These are phyloP conservation scores for Grantiella picta DNA, from an alignment of 2,113 vertebrate species.

Conservation along the genomic window DNA sequence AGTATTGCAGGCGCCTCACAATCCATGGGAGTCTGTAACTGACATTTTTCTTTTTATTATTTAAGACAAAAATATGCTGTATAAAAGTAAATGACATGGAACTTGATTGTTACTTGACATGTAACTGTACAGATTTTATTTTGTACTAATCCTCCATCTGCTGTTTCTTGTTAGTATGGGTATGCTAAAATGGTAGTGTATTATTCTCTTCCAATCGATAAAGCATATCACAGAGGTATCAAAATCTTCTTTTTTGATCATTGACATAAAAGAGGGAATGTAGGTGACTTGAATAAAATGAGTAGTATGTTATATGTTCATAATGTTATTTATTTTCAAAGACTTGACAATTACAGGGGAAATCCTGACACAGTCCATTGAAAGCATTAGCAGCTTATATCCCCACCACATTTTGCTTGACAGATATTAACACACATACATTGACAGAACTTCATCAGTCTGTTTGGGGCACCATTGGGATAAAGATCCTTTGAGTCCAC, in stretches of 20 bases:
- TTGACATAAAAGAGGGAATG: neutral
- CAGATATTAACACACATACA: neutral
- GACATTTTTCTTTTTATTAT: neutral
- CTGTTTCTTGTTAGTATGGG: neutral
- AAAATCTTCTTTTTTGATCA: neutral
- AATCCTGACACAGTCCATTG: neutral
- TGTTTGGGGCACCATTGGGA: neutral
- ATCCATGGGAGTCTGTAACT: neutral
- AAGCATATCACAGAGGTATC: neutral
- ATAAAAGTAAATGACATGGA: slow-evolving; percentile 7
- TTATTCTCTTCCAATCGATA: neutral
- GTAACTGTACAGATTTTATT: slow-evolving; percentile 38
- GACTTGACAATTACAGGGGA: neutral
- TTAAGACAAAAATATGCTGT: neutral
- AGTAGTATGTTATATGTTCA: neutral
- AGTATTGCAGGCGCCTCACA: neutral
- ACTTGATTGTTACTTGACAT: slow-evolving; percentile 11
- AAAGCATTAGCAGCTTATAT: neutral
- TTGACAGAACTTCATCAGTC: neutral
- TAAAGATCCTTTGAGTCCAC: neutral
- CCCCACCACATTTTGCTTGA: neutral
- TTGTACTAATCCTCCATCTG: slow-evolving; percentile 45
- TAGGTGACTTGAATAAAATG: neutral
- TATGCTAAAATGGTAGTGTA: slow-evolving; percentile 7
- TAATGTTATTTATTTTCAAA: neutral